phyloP scores from a whole-genome alignment of 2,113 vertebrate genomes.

The Vimba vimba region DNA sequence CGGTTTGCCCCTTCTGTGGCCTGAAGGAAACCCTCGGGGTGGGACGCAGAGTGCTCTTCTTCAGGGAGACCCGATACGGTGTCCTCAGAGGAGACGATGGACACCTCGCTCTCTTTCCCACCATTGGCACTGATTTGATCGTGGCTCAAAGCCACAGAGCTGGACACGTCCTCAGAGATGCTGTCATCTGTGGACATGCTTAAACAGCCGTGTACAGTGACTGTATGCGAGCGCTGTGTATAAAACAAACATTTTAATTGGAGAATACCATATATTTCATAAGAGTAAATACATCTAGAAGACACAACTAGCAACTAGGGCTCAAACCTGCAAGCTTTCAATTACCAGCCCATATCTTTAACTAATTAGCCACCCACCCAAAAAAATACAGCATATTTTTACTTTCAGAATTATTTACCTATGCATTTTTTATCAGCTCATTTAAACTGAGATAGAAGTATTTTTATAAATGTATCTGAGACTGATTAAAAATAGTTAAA shows the following conservation, averaged over 20 bases:
- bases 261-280: not conserved
- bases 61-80: slow-evolving; percentile 72
- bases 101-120: slow-evolving; percentile 72
- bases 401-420: not conserved
- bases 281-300: not conserved
- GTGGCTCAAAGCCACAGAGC: slow-evolving; percentile 72
- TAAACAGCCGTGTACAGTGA: slow-evolving; percentile 67
- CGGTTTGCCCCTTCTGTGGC: slow-evolving; percentile 68
- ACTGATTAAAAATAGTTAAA: no score
- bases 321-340: not conserved
- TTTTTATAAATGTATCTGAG: no score
- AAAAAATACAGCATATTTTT: not conserved
- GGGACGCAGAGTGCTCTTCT: slow-evolving; percentile 74
- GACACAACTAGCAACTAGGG: not conserved
- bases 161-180: slow-evolving; percentile 81
- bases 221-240: slow-evolving; percentile 64
- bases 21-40: slow-evolving; percentile 66
- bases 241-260: not conserved
- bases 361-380: not conserved
- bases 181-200: slow-evolving; percentile 83
- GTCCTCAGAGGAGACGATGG: slow-evolving; percentile 77
- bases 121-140: slow-evolving; percentile 68
- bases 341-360: not conserved
- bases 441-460: no score
- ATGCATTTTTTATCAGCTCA: not conserved